These are phyloP conservation scores for Spongilla lacustris DNA, from an alignment of 37 sponge, comb jelly and placozoan species.

Conservation along the genomic window DNA sequence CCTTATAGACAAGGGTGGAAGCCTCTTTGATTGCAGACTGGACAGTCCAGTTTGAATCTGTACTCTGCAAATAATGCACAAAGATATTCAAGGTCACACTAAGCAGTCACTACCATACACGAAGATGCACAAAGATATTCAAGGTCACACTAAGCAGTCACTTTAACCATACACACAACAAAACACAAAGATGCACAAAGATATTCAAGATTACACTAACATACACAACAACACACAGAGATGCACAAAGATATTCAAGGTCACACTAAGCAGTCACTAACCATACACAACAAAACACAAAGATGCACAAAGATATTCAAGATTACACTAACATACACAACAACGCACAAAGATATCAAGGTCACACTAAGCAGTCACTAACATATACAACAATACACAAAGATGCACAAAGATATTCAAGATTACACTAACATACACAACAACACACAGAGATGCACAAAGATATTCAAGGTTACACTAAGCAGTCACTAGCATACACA, in stretches of 20 bases:
- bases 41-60: constrained; percentile 60
- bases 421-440: too few species aligned
- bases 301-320: background rate
- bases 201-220: too few species aligned
- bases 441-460: background rate
- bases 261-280: background rate
- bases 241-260: background rate
- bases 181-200: background rate
- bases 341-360: background rate
- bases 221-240: too few species aligned
- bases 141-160: background rate
- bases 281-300: background rate
- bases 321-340: too few species aligned
- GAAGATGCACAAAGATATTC: background rate
- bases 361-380: background rate
- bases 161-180: background rate
- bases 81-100: background rate
- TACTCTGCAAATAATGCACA: constrained; percentile 48
- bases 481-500: background rate
- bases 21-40: constrained; percentile 58
- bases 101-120: background rate
- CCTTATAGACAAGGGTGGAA: constrained; percentile 71
- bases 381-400: background rate
- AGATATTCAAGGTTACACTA: background rate
- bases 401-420: too few species aligned